Evolutionary conservation across 2,888 invertebrate genomes (phyloP).

Genomic region (Epsilonema sp.): DNA sequence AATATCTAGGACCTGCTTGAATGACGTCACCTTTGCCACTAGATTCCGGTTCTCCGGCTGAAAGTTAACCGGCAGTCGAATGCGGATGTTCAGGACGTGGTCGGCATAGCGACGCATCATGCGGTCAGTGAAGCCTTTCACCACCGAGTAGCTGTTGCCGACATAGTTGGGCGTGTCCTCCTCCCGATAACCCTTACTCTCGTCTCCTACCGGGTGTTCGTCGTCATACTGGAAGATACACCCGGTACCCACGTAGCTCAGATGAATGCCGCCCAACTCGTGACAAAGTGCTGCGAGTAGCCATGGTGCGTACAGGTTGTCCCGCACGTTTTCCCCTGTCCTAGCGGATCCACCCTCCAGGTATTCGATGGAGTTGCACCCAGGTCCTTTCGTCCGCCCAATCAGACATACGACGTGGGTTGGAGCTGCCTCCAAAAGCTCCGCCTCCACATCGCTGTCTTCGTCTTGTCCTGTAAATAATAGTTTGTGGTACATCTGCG

Average conservation of each 20-base stretch:
- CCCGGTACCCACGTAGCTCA: slow-evolving; percentile 20
- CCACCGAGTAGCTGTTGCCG: slow-evolving; percentile 16
- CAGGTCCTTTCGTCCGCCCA: slow-evolving; percentile 15
- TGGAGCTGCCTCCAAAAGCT: slow-evolving; percentile 11
- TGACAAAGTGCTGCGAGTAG: slow-evolving; percentile 17
- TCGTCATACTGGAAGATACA: slow-evolving; percentile 12
- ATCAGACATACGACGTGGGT: slow-evolving; percentile 15
- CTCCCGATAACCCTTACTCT: slow-evolving; percentile 12
- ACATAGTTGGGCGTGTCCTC: slow-evolving; percentile 11
- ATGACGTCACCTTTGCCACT: slow-evolving; percentile 13
- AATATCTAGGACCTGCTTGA: slow-evolving; percentile 12
- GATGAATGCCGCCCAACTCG: slow-evolving; percentile 15
- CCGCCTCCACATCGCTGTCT: slow-evolving; percentile 11
- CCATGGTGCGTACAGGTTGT: slow-evolving; percentile 23
- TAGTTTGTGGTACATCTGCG: too few species aligned
- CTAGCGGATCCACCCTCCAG: slow-evolving; percentile 13
- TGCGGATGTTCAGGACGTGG: slow-evolving; percentile 15
- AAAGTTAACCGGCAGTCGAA: slow-evolving; percentile 17
- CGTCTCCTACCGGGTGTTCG: slow-evolving; percentile 11
- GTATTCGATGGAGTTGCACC: slow-evolving; percentile 2
- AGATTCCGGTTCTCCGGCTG: slow-evolving; percentile 13
- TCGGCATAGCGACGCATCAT: slow-evolving; percentile 11
- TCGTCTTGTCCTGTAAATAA: slow-evolving; percentile 11
- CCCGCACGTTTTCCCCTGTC: slow-evolving; percentile 16
- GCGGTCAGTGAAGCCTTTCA: slow-evolving; percentile 15